A percentile compares a stretch with the other conserved stretches of the same genome.
These are phyloP conservation scores for Antigone vipio DNA, from an alignment of 2,113 vertebrate species.

Conservation along the genomic window DNA sequence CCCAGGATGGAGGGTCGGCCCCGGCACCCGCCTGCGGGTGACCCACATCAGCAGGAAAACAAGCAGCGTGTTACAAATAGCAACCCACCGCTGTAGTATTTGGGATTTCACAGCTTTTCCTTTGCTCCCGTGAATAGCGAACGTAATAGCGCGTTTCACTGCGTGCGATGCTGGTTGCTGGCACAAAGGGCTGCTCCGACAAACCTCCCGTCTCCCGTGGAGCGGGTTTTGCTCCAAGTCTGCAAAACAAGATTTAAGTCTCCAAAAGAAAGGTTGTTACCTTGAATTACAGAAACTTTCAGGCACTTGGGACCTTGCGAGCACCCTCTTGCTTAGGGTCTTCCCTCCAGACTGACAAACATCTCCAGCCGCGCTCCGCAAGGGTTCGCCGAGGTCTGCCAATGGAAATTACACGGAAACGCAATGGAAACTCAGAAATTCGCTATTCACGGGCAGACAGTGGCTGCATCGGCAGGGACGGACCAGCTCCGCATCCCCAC, in stretches of 20 bases:
- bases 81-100: background rate
- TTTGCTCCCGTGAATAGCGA: background rate
- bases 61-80: background rate
- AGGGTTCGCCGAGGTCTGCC: background rate
- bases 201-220: background rate
- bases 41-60: background rate
- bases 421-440: background rate
- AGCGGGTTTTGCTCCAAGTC: background rate
- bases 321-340: background rate
- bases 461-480: background rate
- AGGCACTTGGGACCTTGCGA: background rate
- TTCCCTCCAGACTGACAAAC: background rate
- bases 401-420: background rate
- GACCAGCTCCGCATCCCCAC: background rate
- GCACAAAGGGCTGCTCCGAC: background rate
- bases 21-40: too few species aligned
- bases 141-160: background rate
- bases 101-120: background rate
- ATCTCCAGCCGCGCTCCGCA: background rate
- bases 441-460: background rate
- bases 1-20: background rate
- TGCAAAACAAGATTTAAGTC: background rate
- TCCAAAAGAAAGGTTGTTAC: background rate
- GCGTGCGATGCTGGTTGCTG: background rate
- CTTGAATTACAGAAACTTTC: background rate